Conservation (phyloP, 2,797 vertebrate species). For the Anniella stebbinsi region DNA sequence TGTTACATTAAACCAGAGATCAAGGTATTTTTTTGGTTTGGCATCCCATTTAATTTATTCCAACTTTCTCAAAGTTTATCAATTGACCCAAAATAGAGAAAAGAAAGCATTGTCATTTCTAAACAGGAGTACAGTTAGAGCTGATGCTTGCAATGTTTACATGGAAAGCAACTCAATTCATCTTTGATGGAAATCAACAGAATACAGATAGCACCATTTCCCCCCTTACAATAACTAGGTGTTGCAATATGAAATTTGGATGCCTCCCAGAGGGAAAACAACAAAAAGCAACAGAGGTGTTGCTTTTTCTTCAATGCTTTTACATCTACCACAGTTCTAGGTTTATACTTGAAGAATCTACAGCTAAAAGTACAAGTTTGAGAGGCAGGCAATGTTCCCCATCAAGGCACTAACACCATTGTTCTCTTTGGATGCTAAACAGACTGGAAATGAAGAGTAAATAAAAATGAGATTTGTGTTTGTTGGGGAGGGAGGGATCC, state of each 20-base stretch:
- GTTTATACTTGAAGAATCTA: conserved; percentile 1
- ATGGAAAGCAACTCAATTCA: conserved; percentile 64
- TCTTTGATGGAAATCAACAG: conserved; percentile 56
- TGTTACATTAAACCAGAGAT: conserved; percentile 10
- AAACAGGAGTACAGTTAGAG: conserved; percentile 66
- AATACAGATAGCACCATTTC: conserved; percentile 61
- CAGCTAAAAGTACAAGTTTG: background rate
- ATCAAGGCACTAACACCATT: conserved; percentile 9
- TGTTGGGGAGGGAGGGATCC: background rate
- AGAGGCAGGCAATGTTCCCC: background rate
- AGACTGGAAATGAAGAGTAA: background rate
- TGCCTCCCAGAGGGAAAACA: background rate
- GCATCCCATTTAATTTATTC: conserved; percentile 74
- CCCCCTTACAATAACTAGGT: conserved; percentile 46
- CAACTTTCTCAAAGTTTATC: conserved; percentile 62
- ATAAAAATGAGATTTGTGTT: background rate
- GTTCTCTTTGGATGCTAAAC: background rate
- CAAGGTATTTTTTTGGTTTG: conserved; percentile 48
- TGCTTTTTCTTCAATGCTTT: background rate
- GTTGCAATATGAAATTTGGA: conserved; percentile 40
- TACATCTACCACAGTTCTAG: background rate
- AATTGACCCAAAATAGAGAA: conserved; percentile 60
- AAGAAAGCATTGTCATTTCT: conserved; percentile 64
- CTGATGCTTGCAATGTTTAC: conserved; percentile 62
- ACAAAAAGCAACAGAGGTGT: background rate